Evolutionary conservation across 2,888 invertebrate genomes (phyloP), one percentile per base, ranked within the genome.

Genomic region (Pedicia rivosa): DNA sequence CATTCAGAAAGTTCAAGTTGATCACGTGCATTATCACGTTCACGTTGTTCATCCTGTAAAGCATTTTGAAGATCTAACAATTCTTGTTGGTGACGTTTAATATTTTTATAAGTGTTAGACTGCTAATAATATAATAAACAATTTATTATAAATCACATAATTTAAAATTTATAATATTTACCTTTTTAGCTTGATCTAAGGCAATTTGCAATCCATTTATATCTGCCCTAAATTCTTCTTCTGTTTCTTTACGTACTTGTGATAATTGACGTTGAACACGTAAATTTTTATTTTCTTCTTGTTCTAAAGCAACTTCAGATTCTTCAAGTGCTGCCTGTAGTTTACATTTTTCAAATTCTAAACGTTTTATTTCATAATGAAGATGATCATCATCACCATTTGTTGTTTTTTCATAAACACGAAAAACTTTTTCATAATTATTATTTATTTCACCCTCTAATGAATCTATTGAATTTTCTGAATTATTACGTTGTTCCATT

Each of bases 201-300:
- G 94, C 94, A 55, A 97, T 94, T 66, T 98, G 97, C 46, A 98
- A 77, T 69, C 97, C 97, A 66, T 97, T 97, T 74, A 98, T 97
- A 74, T 98, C 97, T 54, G 90, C 87, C 68, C 98, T 98, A 61
- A 98, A 77, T 74, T 98, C 98, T 88, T 98, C 98, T 86, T 98
- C 98, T 65, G 98, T 97, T 70, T 98, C 97, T 67, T 94, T 91
- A 62, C 97, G 84, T 56, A 98, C 94, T 68, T 95, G 94, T 54
- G 90, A 91, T 62, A 97, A 76, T 69, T 98, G 97, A 51, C 97
- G 78, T 68, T 97, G 97, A 56, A 88, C 84, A 54, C 97, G 84
- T 54, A 94, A 76, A 42, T 88, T 87, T 70, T 95, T 98, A 79
- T 95, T 95, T 67, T 98, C 98, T 66, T 98, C 98, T 65, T 97